These are phyloP conservation scores for Pedetes capensis DNA, from an alignment of 2,113 vertebrate species.

Conservation along the genomic window DNA sequence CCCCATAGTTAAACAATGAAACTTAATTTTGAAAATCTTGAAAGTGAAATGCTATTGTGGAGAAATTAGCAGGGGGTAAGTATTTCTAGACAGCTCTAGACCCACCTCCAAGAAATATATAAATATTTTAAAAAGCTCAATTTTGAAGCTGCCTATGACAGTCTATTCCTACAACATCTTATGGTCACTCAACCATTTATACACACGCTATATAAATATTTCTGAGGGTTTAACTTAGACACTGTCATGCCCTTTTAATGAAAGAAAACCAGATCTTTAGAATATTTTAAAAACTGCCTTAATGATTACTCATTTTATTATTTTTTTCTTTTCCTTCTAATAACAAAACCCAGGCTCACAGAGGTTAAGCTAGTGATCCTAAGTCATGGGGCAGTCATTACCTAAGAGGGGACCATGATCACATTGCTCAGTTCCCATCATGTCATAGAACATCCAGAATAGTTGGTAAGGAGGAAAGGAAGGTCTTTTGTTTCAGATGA, in stretches of 20 bases:
- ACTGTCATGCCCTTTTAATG: background rate
- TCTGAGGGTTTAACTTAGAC: background rate
- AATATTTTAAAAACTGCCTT: background rate
- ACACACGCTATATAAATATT: background rate
- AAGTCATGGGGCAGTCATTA: background rate
- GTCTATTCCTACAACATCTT: background rate
- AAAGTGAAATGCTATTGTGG: background rate
- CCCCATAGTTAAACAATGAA: background rate
- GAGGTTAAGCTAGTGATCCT: background rate
- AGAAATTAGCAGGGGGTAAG: background rate
- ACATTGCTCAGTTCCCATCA: background rate
- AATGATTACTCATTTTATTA: background rate
- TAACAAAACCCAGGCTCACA: background rate
- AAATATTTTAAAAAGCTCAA: background rate
- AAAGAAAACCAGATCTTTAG: background rate
- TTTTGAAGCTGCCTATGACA: background rate
- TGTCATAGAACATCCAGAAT: background rate
- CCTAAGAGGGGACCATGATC: rapidly evolving
- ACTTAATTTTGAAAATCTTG: background rate
- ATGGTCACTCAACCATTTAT: background rate
- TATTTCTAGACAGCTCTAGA: background rate
- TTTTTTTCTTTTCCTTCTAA: background rate
- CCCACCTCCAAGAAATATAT: background rate
- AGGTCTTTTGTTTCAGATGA: background rate
- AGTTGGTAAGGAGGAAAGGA: background rate